Evolutionary conservation across 2,797 vertebrate species (phyloP).

Genomic region (Xerus rutilus): DNA sequence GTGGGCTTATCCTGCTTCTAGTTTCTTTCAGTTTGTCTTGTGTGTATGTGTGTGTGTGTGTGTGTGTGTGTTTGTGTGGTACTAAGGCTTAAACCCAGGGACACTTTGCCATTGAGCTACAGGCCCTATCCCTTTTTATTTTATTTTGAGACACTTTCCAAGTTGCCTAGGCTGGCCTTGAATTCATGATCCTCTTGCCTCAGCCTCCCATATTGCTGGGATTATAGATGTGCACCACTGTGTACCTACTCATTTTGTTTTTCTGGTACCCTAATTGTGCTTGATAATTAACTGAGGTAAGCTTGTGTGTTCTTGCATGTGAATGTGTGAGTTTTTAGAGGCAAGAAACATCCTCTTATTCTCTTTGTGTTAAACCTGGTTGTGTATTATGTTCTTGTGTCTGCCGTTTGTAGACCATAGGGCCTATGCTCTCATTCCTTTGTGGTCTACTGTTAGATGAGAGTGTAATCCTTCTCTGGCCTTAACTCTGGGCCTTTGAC

Average conservation of each 20-base stretch:
- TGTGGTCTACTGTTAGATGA: neutral
- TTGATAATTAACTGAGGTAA: neutral
- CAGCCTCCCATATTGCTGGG: too few relatives aligned
- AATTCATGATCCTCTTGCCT: too few relatives aligned
- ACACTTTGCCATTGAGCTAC: too few relatives aligned
- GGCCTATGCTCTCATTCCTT: neutral
- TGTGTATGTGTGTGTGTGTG: too few relatives aligned
- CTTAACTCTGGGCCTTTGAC: neutral
- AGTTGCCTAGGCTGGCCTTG: too few relatives aligned
- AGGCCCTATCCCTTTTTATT: too few relatives aligned
- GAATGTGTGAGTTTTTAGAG: neutral
- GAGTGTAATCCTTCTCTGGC: neutral
- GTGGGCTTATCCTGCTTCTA: neutral
- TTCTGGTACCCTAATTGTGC: neutral
- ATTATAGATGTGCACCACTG: too few relatives aligned
- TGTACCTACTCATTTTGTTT: neutral
- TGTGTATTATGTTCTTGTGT: neutral
- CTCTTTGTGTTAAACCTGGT: neutral
- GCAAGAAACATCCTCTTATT: neutral
- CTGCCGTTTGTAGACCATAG: neutral
- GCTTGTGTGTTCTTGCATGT: neutral
- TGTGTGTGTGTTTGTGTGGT: too few relatives aligned
- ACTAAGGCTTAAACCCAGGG: too few relatives aligned
- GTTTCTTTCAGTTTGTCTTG: neutral
- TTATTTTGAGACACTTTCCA: too few relatives aligned